These are phyloP conservation scores for Cryptocheilus praepositus DNA, from an alignment of 2,888 invertebrate genomes.

Conservation along the genomic window DNA sequence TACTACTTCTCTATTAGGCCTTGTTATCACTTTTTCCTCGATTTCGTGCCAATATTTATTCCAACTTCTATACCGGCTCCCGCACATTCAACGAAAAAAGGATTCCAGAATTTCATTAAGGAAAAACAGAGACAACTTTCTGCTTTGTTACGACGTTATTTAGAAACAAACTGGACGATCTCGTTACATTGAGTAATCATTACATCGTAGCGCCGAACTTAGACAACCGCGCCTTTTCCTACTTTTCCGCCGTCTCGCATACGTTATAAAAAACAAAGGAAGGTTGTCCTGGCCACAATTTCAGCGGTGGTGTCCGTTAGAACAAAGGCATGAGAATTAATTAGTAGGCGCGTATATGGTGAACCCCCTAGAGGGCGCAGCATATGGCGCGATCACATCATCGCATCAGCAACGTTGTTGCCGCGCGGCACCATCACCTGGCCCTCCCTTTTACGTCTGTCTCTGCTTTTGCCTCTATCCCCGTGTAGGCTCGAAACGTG, in stretches of 20 bases:
- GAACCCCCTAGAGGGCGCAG: slow-evolving; percentile 63
- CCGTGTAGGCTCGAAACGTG: slow-evolving; percentile 48
- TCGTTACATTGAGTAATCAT: no score
- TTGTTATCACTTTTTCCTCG: no score
- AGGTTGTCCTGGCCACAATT: slow-evolving; percentile 49
- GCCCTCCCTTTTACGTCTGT: slow-evolving; percentile 47
- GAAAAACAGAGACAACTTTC: no score
- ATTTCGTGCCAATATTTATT: no score
- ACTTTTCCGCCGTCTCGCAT: slow-evolving; percentile 4
- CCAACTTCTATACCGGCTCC: no score
- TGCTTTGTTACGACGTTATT: no score
- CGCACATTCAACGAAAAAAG: no score
- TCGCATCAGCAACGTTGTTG: slow-evolving; percentile 51
- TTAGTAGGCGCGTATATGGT: slow-evolving; percentile 65
- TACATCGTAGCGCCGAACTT: no score
- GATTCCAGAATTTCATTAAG: no score
- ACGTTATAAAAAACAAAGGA: slow-evolving; percentile 28
- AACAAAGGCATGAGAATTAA: slow-evolving; percentile 72
- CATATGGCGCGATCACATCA: slow-evolving; percentile 73
- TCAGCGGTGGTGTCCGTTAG: slow-evolving; percentile 61
- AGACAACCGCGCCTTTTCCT: no score
- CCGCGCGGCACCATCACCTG: slow-evolving; percentile 66
- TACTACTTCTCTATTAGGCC: no score
- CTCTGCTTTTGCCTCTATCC: slow-evolving; percentile 24
- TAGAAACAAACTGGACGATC: no score